A percentile compares a stretch with the other conserved stretches of the same genome.
These are phyloP conservation scores for Rhagophthalmus giganteus DNA, from an alignment of 2,888 invertebrate species.

Conservation along the genomic window DNA sequence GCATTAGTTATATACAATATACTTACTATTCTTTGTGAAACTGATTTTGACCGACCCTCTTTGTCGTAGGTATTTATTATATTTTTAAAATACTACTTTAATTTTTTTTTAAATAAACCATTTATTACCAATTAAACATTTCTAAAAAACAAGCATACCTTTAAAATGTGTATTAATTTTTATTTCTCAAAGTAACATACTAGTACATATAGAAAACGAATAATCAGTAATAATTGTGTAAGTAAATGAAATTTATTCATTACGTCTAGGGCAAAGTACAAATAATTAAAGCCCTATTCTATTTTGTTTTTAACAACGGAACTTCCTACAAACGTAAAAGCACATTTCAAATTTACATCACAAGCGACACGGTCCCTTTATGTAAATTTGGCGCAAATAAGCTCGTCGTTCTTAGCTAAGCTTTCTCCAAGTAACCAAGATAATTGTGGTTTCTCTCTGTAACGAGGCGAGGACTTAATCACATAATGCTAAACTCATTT, in stretches of 20 bases:
- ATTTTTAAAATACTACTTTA: too few relatives aligned
- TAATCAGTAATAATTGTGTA: too few relatives aligned
- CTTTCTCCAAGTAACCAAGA: conserved; percentile 30
- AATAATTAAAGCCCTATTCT: neutral
- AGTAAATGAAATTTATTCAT: too few relatives aligned
- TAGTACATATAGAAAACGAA: too few relatives aligned
- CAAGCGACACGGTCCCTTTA: conserved; percentile 30
- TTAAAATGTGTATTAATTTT: too few relatives aligned
- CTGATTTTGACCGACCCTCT: too few relatives aligned
- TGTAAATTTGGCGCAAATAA: conserved; percentile 29
- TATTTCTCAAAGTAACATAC: too few relatives aligned
- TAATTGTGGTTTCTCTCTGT: conserved; percentile 31
- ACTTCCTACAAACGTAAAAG: conserved; percentile 1
- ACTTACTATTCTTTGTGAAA: too few relatives aligned
- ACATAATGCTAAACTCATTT: conserved; percentile 31
- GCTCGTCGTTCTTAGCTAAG: conserved; percentile 27
- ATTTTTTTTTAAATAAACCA: too few relatives aligned
- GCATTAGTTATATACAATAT: too few relatives aligned
- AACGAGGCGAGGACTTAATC: conserved; percentile 30
- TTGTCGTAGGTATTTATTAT: too few relatives aligned
- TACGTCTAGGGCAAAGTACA: too few relatives aligned
- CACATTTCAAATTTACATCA: conserved; percentile 27
- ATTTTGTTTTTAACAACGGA: neutral
- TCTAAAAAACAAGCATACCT: neutral
- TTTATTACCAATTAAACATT: neutral